These are phyloP conservation scores for Apodemus speciosus DNA, from an alignment of 2,113 vertebrate genomes.

Conservation along the genomic window DNA sequence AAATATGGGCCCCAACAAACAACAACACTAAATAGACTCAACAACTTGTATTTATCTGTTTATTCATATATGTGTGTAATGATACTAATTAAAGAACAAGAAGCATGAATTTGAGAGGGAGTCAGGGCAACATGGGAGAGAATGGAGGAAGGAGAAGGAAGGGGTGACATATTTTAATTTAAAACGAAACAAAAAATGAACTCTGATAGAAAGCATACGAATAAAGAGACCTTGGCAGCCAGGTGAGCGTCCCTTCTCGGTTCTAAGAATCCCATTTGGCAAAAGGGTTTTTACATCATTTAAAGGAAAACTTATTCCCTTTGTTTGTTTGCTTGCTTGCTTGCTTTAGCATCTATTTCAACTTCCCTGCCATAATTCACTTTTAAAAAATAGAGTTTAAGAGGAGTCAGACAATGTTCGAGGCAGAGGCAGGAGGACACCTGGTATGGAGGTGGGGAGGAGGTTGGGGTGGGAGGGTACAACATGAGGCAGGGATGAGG, in stretches of 20 bases:
- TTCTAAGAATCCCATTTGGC: neutral
- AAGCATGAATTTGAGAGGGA: neutral
- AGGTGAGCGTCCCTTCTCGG: neutral
- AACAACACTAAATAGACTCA: neutral
- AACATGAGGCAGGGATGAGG: neutral
- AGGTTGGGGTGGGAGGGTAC: too few relatives aligned
- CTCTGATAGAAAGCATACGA: neutral
- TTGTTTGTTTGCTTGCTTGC: neutral
- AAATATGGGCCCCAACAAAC: neutral
- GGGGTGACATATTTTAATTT: neutral
- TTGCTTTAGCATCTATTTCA: conserved; percentile 40
- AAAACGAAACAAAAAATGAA: conserved; percentile 9
- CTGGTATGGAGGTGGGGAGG: neutral
- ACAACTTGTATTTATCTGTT: neutral
- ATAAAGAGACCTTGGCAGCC: neutral
- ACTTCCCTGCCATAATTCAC: neutral
- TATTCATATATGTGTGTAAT: neutral
- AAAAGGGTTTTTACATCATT: neutral
- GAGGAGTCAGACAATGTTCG: neutral
- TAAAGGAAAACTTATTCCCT: neutral
- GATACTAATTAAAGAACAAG: neutral
- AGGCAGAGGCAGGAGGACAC: neutral
- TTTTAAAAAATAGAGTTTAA: conserved; percentile 24
- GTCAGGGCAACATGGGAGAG: neutral
- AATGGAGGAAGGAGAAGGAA: neutral